phyloP scores from a whole-genome alignment of 2,113 vertebrate species.

The Anthoscopus minutus region DNA sequence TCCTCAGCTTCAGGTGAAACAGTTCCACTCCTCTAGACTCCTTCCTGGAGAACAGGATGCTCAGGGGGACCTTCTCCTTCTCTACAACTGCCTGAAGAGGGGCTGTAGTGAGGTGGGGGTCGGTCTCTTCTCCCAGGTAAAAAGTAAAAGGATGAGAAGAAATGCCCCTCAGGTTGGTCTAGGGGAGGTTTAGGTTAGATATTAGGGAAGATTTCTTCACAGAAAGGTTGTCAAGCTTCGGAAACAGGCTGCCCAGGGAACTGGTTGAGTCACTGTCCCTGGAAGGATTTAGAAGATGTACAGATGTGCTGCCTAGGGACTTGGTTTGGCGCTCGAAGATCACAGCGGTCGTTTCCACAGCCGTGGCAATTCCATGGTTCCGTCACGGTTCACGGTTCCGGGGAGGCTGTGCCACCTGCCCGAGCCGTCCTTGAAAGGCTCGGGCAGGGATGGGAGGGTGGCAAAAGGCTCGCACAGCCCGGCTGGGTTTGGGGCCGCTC shows the following conservation, averaged over 20 bases:
- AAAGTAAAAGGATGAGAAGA: background rate
- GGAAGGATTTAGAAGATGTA: background rate
- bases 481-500: accelerated
- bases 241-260: background rate
- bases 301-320: too few relatives aligned
- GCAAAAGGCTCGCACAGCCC: background rate
- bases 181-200: background rate
- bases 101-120: background rate
- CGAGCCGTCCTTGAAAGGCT: accelerated
- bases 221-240: background rate
- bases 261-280: background rate
- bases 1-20: background rate
- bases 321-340: background rate
- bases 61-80: background rate
- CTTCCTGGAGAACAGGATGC: background rate
- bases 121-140: background rate
- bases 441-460: accelerated
- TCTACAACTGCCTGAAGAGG: too few relatives aligned
- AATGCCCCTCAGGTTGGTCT: background rate
- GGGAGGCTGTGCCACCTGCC: accelerated
- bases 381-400: too few relatives aligned
- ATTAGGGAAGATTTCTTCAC: background rate
- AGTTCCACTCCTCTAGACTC: background rate
- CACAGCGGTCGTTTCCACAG: accelerated
- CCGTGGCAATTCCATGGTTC: background rate